Percentiles rank a stretch among this genome's conserved stretches.
Conservation (phyloP, 2,888 invertebrate species). For the Nebria salina region DNA sequence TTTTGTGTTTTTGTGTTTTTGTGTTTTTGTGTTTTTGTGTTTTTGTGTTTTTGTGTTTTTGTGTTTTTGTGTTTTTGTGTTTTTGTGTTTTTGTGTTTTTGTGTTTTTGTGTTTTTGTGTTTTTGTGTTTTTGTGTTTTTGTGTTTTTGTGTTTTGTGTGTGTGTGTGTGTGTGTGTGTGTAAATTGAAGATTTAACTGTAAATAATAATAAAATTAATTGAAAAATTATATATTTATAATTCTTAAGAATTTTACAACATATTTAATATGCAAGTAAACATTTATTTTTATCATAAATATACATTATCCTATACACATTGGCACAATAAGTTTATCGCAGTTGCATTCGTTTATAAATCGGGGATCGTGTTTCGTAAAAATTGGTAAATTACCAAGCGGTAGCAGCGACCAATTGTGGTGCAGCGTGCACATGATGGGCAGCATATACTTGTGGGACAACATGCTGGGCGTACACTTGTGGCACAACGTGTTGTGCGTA, state of each 20-base stretch:
- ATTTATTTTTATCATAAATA: constrained; percentile 1
- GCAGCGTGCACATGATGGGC: constrained; percentile 17
- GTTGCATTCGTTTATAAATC: neutral
- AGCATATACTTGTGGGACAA: constrained; percentile 2
- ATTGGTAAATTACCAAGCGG: neutral
- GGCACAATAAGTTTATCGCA: neutral
- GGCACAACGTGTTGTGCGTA: constrained; percentile 3
- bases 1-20: no score
- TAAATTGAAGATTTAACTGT: no score
- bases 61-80: no score
- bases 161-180: no score
- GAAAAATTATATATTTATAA: neutral
- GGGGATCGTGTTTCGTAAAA: neutral
- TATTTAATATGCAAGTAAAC: neutral
- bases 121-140: no score
- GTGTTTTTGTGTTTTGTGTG: no score
- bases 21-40: no score
- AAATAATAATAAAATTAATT: no score
- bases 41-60: no score
- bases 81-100: no score
- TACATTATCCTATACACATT: neutral
- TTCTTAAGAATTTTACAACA: neutral
- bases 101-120: no score
- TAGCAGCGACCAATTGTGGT: neutral
- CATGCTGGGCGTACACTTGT: neutral